phyloP scores from a whole-genome alignment of 2,113 vertebrate genomes.

The Apus apus region DNA sequence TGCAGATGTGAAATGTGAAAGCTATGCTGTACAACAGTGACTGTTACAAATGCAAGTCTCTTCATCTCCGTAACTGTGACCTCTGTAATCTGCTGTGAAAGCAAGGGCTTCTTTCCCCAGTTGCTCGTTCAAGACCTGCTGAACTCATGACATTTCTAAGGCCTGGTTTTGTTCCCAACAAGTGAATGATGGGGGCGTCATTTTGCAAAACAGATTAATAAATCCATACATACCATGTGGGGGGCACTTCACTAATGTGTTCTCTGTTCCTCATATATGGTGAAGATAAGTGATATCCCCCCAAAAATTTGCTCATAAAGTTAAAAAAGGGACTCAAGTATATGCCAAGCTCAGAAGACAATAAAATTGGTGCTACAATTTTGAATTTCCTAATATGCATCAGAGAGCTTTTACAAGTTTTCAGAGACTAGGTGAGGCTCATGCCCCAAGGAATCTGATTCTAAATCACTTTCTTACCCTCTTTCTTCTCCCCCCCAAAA shows the following conservation, averaged over 20 bases:
- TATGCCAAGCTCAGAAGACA: background rate
- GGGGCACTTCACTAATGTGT: background rate
- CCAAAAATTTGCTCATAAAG: background rate
- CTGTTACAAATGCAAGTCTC: background rate
- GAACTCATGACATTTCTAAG: background rate
- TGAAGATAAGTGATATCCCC: background rate
- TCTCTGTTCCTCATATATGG: background rate
- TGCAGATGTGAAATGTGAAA: background rate
- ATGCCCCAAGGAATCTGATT: slow-evolving; percentile 30
- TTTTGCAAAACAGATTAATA: background rate
- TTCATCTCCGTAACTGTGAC: rapidly evolving
- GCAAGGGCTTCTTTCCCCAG: background rate
- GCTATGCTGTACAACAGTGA: background rate
- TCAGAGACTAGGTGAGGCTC: slow-evolving; percentile 25
- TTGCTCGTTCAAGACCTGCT: background rate
- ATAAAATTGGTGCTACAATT: background rate
- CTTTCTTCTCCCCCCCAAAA: slow-evolving; percentile 55
- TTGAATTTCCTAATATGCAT: background rate
- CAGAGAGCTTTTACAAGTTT: slow-evolving; percentile 42
- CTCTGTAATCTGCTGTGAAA: background rate
- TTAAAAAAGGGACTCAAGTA: background rate
- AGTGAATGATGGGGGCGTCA: background rate
- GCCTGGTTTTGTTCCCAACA: background rate
- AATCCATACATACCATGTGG: background rate
- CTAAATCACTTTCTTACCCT: slow-evolving; percentile 52